These are phyloP conservation scores for Trisateles emortualis DNA, from an alignment of 2,888 invertebrate species.

Conservation along the genomic window DNA sequence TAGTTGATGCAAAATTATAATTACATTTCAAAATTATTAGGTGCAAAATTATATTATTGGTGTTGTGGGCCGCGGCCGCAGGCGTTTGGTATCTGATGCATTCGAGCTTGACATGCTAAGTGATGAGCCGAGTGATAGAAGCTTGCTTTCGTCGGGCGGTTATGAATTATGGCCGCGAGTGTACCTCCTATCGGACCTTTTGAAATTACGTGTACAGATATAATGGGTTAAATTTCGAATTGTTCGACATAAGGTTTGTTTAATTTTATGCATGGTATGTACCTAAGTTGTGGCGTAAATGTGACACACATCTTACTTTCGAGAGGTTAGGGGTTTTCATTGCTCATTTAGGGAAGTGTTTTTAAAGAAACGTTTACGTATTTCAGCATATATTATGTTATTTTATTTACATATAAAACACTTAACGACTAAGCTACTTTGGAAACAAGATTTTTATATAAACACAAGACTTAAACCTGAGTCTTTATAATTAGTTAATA, in stretches of 20 bases:
- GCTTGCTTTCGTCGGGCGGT: conserved; percentile 51
- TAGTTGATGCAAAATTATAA: conserved; percentile 65
- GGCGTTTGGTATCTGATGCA: conserved; percentile 70
- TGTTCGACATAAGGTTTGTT: not conserved
- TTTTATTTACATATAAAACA: no score
- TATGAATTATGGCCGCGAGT: conserved; percentile 60
- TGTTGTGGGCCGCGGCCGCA: conserved; percentile 59
- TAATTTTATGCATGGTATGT: not conserved
- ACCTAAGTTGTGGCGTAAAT: not conserved
- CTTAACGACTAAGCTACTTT: no score
- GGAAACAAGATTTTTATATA: no score
- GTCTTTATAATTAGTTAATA: no score
- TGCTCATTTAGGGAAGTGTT: no score
- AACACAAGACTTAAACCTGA: no score
- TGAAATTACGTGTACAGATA: conserved; percentile 23
- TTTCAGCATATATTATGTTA: no score
- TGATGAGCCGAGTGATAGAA: conserved; percentile 74
- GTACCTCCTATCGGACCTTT: conserved; percentile 48
- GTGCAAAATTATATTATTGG: conserved; percentile 75
- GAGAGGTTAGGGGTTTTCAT: no score
- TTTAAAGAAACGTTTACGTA: no score
- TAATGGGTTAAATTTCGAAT: conserved; percentile 8
- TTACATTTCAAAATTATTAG: conserved; percentile 80
- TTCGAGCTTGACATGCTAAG: conserved; percentile 65
- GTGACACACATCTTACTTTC: no score